A percentile compares a stretch with the other conserved stretches of the same genome.
Conservation (phyloP, 2,888 invertebrate genomes). For the Agonum fuliginosum region DNA sequence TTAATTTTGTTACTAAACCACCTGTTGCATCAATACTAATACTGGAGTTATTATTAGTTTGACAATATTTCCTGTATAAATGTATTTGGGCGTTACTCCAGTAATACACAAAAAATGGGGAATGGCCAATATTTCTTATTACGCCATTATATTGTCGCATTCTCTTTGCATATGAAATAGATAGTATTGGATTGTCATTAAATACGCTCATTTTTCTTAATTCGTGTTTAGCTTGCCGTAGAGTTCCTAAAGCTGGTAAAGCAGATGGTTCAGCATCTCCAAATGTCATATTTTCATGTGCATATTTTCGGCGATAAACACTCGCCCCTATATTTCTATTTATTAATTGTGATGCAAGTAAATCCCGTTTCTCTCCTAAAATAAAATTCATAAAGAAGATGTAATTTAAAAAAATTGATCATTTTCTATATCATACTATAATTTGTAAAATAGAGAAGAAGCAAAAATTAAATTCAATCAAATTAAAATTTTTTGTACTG, state of each 20-base stretch:
- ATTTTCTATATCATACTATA: no score
- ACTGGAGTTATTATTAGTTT: no score
- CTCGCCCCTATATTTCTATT: background rate
- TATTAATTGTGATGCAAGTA: background rate
- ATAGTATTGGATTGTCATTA: background rate
- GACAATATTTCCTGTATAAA: conserved; percentile 26
- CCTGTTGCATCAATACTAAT: background rate
- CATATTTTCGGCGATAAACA: background rate
- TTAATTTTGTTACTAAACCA: background rate
- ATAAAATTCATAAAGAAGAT: no score
- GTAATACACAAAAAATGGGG: conserved; percentile 46
- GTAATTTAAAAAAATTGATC: no score
- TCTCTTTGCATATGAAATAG: background rate
- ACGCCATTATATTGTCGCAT: conserved; percentile 15
- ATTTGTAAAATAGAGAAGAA: no score
- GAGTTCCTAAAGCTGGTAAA: background rate
- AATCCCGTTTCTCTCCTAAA: background rate
- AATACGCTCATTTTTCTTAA: background rate
- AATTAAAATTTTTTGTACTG: no score
- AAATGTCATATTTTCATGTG: background rate
- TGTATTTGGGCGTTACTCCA: conserved; percentile 48
- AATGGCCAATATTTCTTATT: conserved; percentile 6
- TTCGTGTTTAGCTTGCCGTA: background rate
- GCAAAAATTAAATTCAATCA: no score
- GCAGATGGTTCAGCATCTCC: background rate